These are phyloP conservation scores for Mus spretus DNA, from an alignment of 2,797 vertebrate genomes.

Conservation along the genomic window DNA sequence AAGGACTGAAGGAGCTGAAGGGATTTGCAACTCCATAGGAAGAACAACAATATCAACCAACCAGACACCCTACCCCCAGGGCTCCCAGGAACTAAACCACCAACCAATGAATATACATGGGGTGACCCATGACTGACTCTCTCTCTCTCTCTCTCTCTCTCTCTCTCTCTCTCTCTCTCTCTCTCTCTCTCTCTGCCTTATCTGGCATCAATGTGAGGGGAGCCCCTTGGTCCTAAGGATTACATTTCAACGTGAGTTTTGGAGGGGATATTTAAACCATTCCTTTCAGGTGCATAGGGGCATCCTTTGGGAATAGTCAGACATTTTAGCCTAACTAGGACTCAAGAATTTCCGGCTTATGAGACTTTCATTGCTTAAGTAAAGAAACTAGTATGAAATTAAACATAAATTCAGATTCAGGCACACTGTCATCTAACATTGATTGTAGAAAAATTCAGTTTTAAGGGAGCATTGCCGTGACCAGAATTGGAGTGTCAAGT, in stretches of 20 bases:
- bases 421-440: not conserved
- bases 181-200: too few relatives aligned
- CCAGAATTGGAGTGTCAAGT: not conserved
- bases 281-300: not conserved
- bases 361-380: conserved; percentile 26
- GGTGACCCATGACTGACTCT: too few relatives aligned
- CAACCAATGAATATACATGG: too few relatives aligned
- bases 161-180: too few relatives aligned
- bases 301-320: not conserved
- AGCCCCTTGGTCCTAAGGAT: not conserved
- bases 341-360: not conserved
- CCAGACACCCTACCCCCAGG: too few relatives aligned
- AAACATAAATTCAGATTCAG: not conserved
- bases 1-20: too few relatives aligned
- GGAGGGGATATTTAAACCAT: not conserved
- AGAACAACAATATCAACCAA: too few relatives aligned
- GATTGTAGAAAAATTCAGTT: not conserved
- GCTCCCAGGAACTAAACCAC: too few relatives aligned
- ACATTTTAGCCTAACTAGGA: not conserved
- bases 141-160: too few relatives aligned
- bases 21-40: too few relatives aligned
- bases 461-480: not conserved
- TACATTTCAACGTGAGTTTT: not conserved
- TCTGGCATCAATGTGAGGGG: too few relatives aligned
- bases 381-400: not conserved